Evolutionary conservation across 2,113 vertebrate genomes (phyloP).

Genomic region (Ictalurus punctatus): DNA sequence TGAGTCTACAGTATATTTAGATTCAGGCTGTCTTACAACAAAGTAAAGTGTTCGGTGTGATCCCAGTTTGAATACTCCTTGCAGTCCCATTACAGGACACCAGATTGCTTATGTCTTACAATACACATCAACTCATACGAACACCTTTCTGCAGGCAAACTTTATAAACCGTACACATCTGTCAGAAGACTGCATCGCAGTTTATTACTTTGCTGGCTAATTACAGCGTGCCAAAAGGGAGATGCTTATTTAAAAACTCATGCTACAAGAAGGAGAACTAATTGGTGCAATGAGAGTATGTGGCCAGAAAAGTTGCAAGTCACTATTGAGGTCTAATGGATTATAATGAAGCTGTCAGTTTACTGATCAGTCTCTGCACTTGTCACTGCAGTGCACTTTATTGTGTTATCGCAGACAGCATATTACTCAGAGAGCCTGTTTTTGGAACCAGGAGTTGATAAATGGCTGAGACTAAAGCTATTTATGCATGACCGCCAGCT

Average conservation of each 20-base stretch:
- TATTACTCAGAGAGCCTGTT: constrained; percentile 1
- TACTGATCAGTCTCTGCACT: constrained; percentile 28
- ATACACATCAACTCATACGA: neutral
- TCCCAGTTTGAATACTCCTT: neutral
- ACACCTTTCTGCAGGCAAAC: constrained; percentile 5
- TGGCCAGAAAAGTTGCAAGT: constrained; percentile 5
- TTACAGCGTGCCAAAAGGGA: constrained; percentile 17
- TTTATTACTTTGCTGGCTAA: constrained; percentile 31
- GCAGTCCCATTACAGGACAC: constrained; percentile 12
- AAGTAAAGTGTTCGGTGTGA: neutral
- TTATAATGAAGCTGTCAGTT: constrained; percentile 49
- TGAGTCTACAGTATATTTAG: neutral
- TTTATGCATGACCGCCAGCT: neutral
- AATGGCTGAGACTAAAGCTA: neutral
- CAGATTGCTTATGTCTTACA: constrained; percentile 15
- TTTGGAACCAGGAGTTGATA: constrained; percentile 4
- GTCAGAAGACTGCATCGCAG: constrained; percentile 8
- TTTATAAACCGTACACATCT: constrained; percentile 18
- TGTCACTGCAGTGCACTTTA: constrained; percentile 13
- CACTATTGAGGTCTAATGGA: constrained; percentile 39
- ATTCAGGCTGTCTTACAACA: neutral
- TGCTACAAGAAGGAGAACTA: constrained; percentile 34
- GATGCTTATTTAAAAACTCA: constrained; percentile 10
- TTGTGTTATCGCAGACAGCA: constrained; percentile 7
- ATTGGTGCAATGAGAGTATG: constrained; percentile 30